phyloP scores from a whole-genome alignment of 1,140 invertebrate species.

The Zaprionus inermis region DNA sequence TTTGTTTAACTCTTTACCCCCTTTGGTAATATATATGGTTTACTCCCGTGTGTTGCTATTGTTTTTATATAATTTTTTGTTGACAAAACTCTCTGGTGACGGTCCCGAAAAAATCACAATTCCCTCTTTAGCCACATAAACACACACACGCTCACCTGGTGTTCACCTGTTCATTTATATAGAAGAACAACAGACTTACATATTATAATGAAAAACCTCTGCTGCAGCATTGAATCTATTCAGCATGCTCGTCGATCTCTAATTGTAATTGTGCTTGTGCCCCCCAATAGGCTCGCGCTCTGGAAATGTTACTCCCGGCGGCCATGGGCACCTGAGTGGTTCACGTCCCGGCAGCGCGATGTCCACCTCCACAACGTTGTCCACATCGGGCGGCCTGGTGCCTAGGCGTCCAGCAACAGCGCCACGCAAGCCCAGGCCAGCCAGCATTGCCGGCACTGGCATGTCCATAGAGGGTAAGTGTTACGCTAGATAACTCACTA shows the following conservation, averaged over 20 bases:
- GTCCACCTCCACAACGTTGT: slow-evolving; percentile 85
- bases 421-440: slow-evolving; percentile 86
- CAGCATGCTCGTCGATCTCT: not conserved
- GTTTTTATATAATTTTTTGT: slow-evolving; percentile 34
- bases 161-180: slow-evolving; percentile 42
- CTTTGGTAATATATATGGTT: slow-evolving; percentile 43
- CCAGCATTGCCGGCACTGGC: slow-evolving; percentile 93
- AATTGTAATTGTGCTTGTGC: slow-evolving; percentile 30
- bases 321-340: slow-evolving; percentile 84
- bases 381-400: slow-evolving; percentile 65
- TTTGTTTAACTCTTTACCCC: slow-evolving; percentile 45
- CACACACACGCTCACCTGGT: slow-evolving; percentile 43
- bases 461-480: slow-evolving; percentile 86
- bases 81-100: slow-evolving; percentile 64
- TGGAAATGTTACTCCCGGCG: slow-evolving; percentile 89
- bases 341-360: slow-evolving; percentile 93
- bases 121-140: not conserved
- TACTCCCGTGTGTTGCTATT: slow-evolving; percentile 40
- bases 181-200: slow-evolving; percentile 10
- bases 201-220: not conserved
- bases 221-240: not conserved
- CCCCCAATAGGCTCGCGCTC: slow-evolving; percentile 84
- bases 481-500: not conserved
- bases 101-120: slow-evolving; percentile 47
- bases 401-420: slow-evolving; percentile 66